These are phyloP conservation scores for Falco berigora DNA, from an alignment of 2,797 vertebrate species.

Conservation along the genomic window DNA sequence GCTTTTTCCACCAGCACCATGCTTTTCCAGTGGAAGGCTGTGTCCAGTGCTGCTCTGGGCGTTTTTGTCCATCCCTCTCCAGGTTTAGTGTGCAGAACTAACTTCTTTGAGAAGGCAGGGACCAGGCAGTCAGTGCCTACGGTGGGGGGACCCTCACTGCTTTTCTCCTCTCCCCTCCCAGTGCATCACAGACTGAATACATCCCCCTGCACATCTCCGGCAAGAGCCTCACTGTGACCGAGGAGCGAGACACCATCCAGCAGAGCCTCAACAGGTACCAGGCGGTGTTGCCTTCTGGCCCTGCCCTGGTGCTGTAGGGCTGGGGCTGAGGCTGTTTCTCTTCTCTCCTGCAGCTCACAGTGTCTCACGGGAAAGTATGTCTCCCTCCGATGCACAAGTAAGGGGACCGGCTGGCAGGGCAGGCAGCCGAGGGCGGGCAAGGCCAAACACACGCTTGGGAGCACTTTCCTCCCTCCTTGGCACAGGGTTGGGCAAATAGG, in stretches of 20 bases:
- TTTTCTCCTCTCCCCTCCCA: neutral
- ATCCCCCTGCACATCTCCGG: neutral
- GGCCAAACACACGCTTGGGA: neutral
- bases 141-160: neutral
- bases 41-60: neutral
- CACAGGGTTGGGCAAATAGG: neutral
- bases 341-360: conserved; percentile 67
- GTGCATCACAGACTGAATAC: conserved; percentile 32
- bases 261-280: conserved; percentile 71
- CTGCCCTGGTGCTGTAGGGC: fast-evolving
- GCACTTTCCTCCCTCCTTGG: neutral
- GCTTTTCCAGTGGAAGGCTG: fast-evolving
- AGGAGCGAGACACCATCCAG: conserved; percentile 66
- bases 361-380: conserved; percentile 76
- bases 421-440: fast-evolving
- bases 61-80: neutral
- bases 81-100: neutral
- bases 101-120: neutral
- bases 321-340: neutral
- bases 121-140: fast-evolving
- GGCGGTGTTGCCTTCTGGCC: neutral
- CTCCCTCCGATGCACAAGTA: conserved; percentile 87
- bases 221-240: conserved; percentile 46
- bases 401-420: conserved; percentile 40
- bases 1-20: neutral